A percentile compares a stretch with the other conserved stretches of the same genome.
phyloP scores from a whole-genome alignment of 2,113 vertebrate genomes.

The Chlamydotis undulata region DNA sequence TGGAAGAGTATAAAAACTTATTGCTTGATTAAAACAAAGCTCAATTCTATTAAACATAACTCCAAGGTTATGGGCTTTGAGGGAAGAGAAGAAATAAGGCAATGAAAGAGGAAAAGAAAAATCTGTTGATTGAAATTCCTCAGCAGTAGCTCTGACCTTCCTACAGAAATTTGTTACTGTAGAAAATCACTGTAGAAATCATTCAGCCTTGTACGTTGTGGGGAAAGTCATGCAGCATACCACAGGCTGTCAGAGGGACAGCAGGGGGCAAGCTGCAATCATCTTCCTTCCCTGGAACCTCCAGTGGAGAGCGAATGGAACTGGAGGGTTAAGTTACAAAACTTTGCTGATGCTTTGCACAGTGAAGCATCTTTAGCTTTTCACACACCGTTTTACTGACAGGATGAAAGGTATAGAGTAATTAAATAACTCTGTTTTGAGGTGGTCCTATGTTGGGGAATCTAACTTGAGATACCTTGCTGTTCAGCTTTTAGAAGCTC shows the following conservation, averaged over 20 bases:
- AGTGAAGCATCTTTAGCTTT: not conserved
- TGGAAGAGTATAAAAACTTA: not conserved
- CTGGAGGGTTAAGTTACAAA: not conserved
- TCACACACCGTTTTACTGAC: not conserved
- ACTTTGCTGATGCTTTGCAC: not conserved
- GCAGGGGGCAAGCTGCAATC: not conserved
- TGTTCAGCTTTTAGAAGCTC: not conserved
- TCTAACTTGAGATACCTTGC: not conserved
- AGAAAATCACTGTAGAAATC: not conserved
- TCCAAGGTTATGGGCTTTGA: not conserved
- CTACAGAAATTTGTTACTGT: not conserved
- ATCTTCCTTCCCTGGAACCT: not conserved
- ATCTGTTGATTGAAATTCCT: not conserved
- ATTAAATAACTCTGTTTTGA: not conserved
- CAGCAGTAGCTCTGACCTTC: not conserved
- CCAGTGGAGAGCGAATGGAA: not conserved
- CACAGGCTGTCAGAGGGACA: not conserved
- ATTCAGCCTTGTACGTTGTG: not conserved
- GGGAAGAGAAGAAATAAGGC: not conserved
- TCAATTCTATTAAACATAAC: not conserved
- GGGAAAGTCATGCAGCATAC: not conserved
- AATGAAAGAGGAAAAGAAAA: not conserved
- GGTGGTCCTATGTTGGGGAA: rapidly evolving
- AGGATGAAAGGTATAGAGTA: not conserved
- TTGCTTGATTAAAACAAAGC: not conserved